Evolutionary conservation across 35 echinoderm and acorn worm genomes (phyloP).

Genomic region (Heliocidaris erythrogramma): DNA sequence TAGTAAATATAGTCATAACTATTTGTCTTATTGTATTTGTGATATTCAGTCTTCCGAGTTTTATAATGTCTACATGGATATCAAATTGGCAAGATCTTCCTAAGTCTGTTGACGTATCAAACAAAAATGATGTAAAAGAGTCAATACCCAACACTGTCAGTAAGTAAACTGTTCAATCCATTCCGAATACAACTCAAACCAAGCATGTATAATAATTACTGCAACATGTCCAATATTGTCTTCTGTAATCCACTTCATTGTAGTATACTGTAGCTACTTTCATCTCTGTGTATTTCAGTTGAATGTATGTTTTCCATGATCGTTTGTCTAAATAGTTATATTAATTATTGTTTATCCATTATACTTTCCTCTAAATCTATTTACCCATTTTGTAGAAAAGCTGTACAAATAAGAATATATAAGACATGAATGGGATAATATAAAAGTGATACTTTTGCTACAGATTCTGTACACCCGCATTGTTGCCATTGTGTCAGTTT

Average conservation of each 20-base stretch:
- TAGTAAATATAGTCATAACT: not conserved
- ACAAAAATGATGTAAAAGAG: not conserved
- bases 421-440: not conserved
- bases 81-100: not conserved
- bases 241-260: not conserved
- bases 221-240: not conserved
- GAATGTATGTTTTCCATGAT: not conserved
- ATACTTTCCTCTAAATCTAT: not conserved
- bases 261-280: not conserved
- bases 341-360: not conserved
- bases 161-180: not conserved
- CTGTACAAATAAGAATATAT: conserved; percentile 13
- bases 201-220: not conserved
- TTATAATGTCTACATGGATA: too few species aligned
- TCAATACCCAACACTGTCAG: not conserved
- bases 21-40: not conserved
- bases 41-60: not conserved
- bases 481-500: not conserved
- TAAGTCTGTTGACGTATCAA: not conserved
- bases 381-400: not conserved
- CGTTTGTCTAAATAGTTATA: not conserved
- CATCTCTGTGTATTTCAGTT: not conserved
- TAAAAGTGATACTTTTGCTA: not conserved
- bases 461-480: not conserved
- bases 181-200: not conserved